Conservation (phyloP, 2,888 invertebrate species). For the Morpho achilles region DNA sequence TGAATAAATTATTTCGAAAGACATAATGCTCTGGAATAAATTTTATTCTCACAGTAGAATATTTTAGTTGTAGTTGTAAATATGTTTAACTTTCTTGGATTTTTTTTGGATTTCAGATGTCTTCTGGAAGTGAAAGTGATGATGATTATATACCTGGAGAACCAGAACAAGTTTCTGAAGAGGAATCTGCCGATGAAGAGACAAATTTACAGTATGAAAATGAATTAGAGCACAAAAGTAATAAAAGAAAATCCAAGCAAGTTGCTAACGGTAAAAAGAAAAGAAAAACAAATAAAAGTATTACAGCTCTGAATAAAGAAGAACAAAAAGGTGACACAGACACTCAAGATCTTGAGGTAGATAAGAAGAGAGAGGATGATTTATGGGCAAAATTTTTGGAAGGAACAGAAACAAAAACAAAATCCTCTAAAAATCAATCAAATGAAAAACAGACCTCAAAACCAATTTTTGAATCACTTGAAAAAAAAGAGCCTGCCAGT, state of each 20-base stretch:
- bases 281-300: constrained; percentile 39
- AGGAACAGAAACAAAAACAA: constrained; percentile 79
- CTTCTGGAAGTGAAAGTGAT: constrained; percentile 87
- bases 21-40: too few relatives aligned
- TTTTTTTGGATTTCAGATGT: constrained; percentile 53
- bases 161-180: constrained; percentile 82
- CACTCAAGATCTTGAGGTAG: constrained; percentile 75
- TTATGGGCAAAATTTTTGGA: constrained; percentile 89
- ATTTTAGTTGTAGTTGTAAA: too few relatives aligned
- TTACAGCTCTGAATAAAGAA: constrained; percentile 34
- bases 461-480: too few relatives aligned
- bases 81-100: too few relatives aligned
- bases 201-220: constrained; percentile 78
- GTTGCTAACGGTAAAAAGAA: constrained; percentile 47
- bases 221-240: constrained; percentile 53
- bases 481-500: neutral
- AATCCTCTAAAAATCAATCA: constrained; percentile 34
- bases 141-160: constrained; percentile 87
- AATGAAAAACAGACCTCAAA: too few relatives aligned
- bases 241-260: constrained; percentile 50
- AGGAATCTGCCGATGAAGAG: constrained; percentile 82
- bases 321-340: constrained; percentile 41
- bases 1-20: too few relatives aligned
- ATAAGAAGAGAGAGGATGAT: constrained; percentile 86
- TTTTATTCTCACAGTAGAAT: too few relatives aligned